These are phyloP conservation scores for Polietes domitor DNA, from an alignment of 2,888 invertebrate species.

Conservation along the genomic window DNA sequence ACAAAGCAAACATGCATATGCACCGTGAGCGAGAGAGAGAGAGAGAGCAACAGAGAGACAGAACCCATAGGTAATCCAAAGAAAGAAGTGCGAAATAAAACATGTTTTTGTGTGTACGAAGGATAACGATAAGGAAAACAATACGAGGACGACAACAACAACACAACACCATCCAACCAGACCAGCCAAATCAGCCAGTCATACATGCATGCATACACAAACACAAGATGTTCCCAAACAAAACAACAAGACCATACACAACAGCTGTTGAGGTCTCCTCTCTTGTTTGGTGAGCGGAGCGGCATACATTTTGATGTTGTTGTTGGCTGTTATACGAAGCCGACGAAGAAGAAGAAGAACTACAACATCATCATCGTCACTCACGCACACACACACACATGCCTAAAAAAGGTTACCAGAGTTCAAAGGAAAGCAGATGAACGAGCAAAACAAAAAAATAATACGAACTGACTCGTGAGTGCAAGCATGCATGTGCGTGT, in stretches of 20 bases:
- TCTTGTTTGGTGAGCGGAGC: neutral
- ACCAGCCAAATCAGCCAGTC: neutral
- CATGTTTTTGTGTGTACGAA: slow-evolving; percentile 12
- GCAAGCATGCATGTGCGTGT: neutral
- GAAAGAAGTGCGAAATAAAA: slow-evolving; percentile 43
- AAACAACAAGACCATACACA: slow-evolving; percentile 1
- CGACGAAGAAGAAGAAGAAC: too few relatives aligned
- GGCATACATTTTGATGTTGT: neutral
- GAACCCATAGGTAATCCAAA: too few relatives aligned
- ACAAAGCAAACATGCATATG: too few relatives aligned
- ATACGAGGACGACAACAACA: slow-evolving; percentile 5
- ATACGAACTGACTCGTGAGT: neutral
- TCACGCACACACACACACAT: neutral
- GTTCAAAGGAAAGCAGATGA: slow-evolving; percentile 63
- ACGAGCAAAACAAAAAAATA: neutral
- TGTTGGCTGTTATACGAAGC: neutral
- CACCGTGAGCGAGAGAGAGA: too few relatives aligned
- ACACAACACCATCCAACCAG: neutral
- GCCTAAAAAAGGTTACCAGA: slow-evolving; percentile 45
- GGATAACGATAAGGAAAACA: slow-evolving; percentile 40
- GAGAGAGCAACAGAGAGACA: too few relatives aligned
- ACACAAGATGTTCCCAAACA: too few relatives aligned
- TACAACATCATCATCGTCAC: slow-evolving; percentile 15
- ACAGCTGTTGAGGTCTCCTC: slow-evolving; percentile 40
- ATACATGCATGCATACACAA: slow-evolving; percentile 32